These are phyloP conservation scores for Crotalus tigris DNA, from an alignment of 2,113 vertebrate genomes.

Conservation along the genomic window DNA sequence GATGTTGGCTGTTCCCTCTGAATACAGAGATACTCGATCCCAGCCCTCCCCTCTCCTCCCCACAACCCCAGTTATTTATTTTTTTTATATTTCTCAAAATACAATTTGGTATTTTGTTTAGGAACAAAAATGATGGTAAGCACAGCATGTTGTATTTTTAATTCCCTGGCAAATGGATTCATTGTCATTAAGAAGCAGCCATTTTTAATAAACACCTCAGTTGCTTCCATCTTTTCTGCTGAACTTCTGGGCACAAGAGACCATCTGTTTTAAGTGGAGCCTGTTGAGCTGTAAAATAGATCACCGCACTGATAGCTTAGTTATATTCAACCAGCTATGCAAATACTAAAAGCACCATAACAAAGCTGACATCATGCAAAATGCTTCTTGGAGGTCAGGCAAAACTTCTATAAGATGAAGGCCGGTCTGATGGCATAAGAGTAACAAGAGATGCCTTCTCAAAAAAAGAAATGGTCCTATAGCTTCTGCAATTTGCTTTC, in stretches of 20 bases:
- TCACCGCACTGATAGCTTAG: neutral
- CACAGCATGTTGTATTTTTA: constrained; percentile 31
- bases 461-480: no score
- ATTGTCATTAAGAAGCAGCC: constrained; percentile 36
- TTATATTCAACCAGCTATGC: neutral
- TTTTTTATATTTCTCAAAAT: neutral
- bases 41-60: neutral
- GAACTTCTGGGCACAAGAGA: neutral
- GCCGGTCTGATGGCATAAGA: neutral
- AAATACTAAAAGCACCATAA: no score
- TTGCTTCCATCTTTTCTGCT: constrained; percentile 37
- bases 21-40: neutral
- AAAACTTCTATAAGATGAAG: neutral
- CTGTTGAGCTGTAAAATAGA: neutral
- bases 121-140: accelerated
- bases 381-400: no score
- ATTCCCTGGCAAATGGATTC: constrained; percentile 47
- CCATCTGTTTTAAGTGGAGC: constrained; percentile 41
- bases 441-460: neutral
- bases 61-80: neutral
- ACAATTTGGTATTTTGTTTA: neutral
- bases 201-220: constrained; percentile 37
- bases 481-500: neutral
- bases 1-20: neutral
- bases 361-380: neutral